Base-by-base conservation (phyloP, 1,140 invertebrate species). In the Philotrypesis tridentata region DNA sequence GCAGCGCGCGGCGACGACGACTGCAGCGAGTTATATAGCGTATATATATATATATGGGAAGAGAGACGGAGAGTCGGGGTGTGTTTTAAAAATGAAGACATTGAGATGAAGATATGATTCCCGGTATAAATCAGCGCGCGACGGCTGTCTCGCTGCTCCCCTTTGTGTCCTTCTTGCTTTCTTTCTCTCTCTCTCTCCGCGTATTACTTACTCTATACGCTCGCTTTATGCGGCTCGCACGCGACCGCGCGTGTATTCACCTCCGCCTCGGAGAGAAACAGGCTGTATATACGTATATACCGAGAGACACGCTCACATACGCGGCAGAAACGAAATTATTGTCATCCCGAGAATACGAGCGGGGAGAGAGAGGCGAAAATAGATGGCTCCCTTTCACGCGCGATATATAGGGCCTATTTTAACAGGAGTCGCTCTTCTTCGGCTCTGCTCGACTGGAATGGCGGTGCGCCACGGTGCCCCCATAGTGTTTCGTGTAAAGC, bases 1-100 rank as follows among this genome's bases (percentile, higher is more conserved):
- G n/a, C n/a, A n/a, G n/a, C n/a, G n/a, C n/a, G n/a, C n/a, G n/a
- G n/a, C n/a, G n/a, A n/a, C n/a, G n/a, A n/a, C n/a, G n/a, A n/a
- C n/a, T n/a, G n/a, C n/a, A n/a, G 9, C 3, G 33, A 37, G 9
- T 37, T 5, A 37, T 37, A 37, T 37, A 5, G 33, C 33, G 9
- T 37, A 3, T 37, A 9, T 37, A 37, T n/a, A 60, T 33, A 43
- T 33, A 43, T 6, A 2, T 27, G 31, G 27, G 9, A 37, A 9
- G 33, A 37, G 1, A 17, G n/a, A 73, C 40, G 29, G 11, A 21
- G 48, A 37, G 74, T 9, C 23, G 23, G 43, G 48, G 27, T 55
- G 21, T 55, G 43, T 79, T 79, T 68, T 71, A 70, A 79, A 79
- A 72, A 79, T 72, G 70, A 79, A 79, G 78, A 79, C 78, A 40